These are phyloP conservation scores for Tanytarsus gracilentus DNA, from an alignment of 2,888 invertebrate genomes.

Conservation along the genomic window DNA sequence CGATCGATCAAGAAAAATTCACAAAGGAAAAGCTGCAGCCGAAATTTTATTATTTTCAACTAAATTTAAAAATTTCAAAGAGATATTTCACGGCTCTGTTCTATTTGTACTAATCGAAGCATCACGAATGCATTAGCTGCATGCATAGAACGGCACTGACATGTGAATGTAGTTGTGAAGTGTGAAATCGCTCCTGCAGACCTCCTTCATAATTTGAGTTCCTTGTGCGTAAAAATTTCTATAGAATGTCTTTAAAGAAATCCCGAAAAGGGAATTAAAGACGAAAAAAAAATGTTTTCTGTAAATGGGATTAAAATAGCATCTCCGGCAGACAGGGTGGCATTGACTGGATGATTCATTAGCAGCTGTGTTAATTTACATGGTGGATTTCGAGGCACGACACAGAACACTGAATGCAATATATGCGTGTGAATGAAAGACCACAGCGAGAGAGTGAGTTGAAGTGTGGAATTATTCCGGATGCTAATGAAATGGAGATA, in stretches of 20 bases:
- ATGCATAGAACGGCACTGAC: slow-evolving; percentile 10
- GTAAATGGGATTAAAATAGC: background rate
- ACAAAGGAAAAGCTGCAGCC: slow-evolving; percentile 1
- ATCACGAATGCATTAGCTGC: slow-evolving; percentile 24
- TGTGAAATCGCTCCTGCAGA: slow-evolving; percentile 26
- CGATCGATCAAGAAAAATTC: background rate
- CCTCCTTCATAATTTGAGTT: slow-evolving; percentile 20
- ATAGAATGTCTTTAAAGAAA: background rate
- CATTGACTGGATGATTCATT: slow-evolving; percentile 21
- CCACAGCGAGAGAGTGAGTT: background rate
- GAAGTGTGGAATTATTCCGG: slow-evolving; percentile 12
- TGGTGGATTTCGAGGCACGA: background rate
- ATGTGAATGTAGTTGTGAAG: slow-evolving; percentile 8
- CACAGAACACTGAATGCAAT: background rate
- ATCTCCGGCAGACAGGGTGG: slow-evolving; percentile 26
- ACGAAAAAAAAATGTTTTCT: too few species aligned
- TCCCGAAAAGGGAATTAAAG: too few species aligned
- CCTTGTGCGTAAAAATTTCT: background rate
- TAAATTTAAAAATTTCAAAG: background rate
- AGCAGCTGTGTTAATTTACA: slow-evolving; percentile 22
- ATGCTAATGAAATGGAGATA: slow-evolving; percentile 27
- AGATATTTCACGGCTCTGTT: too few species aligned
- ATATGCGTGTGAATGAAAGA: background rate
- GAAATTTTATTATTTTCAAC: background rate
- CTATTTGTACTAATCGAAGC: slow-evolving; percentile 22